Conservation (phyloP, 1,140 invertebrate species). For the Pseudomyrmex concolor region DNA sequence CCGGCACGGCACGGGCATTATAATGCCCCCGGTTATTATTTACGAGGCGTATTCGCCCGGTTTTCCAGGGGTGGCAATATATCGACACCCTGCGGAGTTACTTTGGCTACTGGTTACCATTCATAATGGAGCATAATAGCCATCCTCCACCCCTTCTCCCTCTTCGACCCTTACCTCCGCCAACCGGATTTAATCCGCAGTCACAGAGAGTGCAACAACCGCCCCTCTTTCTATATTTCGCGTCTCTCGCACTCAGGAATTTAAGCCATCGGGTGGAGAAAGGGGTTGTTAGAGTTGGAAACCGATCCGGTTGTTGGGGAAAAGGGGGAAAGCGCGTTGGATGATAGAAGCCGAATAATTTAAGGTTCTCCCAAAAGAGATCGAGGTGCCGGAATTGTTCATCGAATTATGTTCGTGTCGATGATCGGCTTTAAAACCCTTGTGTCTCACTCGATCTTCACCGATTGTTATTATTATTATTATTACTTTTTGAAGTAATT, state of each 20-base stretch:
- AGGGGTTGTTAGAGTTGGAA: slow-evolving; percentile 46
- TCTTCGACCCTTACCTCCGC: slow-evolving; percentile 34
- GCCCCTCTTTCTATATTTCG: slow-evolving; percentile 62
- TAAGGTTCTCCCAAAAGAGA: slow-evolving; percentile 12
- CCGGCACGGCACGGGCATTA: slow-evolving; percentile 65
- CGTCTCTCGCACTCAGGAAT: slow-evolving; percentile 49
- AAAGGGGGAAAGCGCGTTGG: not conserved
- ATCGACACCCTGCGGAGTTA: slow-evolving; percentile 75
- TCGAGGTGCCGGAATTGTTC: slow-evolving; percentile 26
- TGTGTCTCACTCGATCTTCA: not conserved
- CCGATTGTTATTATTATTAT: not conserved
- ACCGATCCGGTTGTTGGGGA: slow-evolving; percentile 42
- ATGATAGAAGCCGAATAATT: slow-evolving; percentile 44
- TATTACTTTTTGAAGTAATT: too few species aligned
- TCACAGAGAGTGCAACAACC: slow-evolving; percentile 68
- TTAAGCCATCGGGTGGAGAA: slow-evolving; percentile 43
- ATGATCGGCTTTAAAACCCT: slow-evolving; percentile 14
- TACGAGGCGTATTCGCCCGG: slow-evolving; percentile 70
- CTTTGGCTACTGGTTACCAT: slow-evolving; percentile 78
- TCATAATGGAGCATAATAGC: slow-evolving; percentile 78
- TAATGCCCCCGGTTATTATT: slow-evolving; percentile 73
- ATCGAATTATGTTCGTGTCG: slow-evolving; percentile 20
- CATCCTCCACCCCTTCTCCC: slow-evolving; percentile 71
- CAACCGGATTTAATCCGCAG: slow-evolving; percentile 65
- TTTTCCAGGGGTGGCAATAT: slow-evolving; percentile 75